phyloP scores from a whole-genome alignment of 2,888 invertebrate genomes.

The Schizaphis graminum region DNA sequence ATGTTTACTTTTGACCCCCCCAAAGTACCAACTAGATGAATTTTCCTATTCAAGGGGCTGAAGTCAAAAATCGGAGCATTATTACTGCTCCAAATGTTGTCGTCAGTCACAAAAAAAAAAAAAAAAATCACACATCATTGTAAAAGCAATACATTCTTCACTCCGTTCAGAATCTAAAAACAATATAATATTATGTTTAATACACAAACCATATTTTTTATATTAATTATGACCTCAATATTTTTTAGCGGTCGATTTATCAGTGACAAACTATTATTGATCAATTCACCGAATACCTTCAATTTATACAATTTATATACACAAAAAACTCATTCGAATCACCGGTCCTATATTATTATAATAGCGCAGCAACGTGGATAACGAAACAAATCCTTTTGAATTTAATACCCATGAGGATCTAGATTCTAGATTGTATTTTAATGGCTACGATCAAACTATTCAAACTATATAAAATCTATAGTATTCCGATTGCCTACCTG shows the following conservation, averaged over 20 bases:
- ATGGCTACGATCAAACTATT: neutral
- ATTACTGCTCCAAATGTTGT: no score
- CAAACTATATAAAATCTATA: neutral
- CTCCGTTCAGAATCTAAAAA: no score
- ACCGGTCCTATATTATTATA: neutral
- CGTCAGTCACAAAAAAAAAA: no score
- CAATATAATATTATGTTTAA: no score
- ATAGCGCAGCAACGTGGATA: neutral
- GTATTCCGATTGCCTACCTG: neutral
- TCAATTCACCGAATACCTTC: neutral
- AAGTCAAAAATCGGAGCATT: no score
- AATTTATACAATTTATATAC: neutral
- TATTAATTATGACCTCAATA: neutral
- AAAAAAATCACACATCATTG: no score
- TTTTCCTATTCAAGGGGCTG: no score
- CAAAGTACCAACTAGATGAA: no score
- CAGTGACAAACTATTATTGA: neutral
- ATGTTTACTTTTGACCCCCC: no score
- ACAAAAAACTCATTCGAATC: neutral
- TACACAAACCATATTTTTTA: no score
- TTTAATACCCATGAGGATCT: neutral
- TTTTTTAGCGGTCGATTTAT: neutral
- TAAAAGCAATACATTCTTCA: no score
- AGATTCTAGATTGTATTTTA: neutral
- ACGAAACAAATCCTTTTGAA: neutral